Conservation (phyloP, 2,888 invertebrate species). For the Actias luna region DNA sequence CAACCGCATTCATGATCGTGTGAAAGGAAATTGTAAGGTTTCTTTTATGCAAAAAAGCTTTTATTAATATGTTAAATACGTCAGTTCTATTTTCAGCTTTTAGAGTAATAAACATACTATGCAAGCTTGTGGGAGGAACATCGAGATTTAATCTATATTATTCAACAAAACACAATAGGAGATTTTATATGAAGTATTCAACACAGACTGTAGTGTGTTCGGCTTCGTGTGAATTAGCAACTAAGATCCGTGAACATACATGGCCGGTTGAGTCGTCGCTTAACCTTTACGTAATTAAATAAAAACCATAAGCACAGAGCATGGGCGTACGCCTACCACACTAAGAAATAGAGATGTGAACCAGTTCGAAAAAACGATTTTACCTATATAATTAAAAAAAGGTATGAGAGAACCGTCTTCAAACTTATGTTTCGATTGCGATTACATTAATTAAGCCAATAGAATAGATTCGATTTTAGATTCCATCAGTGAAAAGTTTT, state of each 20-base stretch:
- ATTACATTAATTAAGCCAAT: too few relatives aligned
- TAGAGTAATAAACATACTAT: not conserved
- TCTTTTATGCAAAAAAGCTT: conserved; percentile 16
- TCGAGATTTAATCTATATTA: conserved; percentile 23
- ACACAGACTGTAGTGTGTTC: conserved; percentile 40
- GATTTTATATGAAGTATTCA: conserved; percentile 19
- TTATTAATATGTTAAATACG: conserved; percentile 13
- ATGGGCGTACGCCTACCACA: conserved; percentile 41
- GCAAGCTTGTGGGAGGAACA: conserved; percentile 16
- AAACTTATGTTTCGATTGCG: too few relatives aligned
- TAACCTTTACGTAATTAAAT: conserved; percentile 55
- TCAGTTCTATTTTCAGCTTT: conserved; percentile 19
- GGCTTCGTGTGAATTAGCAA: conserved; percentile 40
- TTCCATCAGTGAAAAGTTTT: too few relatives aligned
- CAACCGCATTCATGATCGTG: conserved; percentile 18
- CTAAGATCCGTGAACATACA: conserved; percentile 47
- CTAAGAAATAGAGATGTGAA: conserved; percentile 24
- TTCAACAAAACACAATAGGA: conserved; percentile 26
- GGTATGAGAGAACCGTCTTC: too few relatives aligned
- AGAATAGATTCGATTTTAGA: too few relatives aligned
- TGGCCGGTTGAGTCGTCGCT: conserved; percentile 41
- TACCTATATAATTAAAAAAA: too few relatives aligned
- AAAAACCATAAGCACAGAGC: conserved; percentile 47
- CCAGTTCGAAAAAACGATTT: too few relatives aligned
- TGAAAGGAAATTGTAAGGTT: conserved; percentile 19